Evolutionary conservation across 2,888 invertebrate genomes (phyloP).

Genomic region (Monopis laevigella): DNA sequence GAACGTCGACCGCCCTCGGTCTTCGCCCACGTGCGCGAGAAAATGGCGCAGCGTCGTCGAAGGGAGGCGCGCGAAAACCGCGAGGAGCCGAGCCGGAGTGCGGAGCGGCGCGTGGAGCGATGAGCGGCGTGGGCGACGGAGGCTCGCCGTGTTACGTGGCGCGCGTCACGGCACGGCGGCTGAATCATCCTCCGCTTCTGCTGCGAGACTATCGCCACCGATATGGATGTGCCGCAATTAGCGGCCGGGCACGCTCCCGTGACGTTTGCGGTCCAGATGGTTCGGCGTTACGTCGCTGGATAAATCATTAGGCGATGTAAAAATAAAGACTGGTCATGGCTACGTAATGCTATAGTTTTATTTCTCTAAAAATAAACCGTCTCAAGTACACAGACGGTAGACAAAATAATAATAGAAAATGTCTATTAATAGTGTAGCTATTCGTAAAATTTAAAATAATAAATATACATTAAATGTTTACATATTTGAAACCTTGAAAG

Average conservation of each 20-base stretch:
- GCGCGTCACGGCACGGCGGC: slow-evolving; percentile 23
- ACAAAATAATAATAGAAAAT: too few relatives aligned
- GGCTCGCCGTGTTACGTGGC: slow-evolving; percentile 41
- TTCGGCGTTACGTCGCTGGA: slow-evolving; percentile 46
- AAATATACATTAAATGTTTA: too few relatives aligned
- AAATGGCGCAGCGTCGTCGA: slow-evolving; percentile 59
- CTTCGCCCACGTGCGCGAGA: slow-evolving; percentile 56
- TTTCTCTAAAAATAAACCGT: too few relatives aligned
- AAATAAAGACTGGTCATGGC: slow-evolving; percentile 45
- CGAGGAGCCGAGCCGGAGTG: slow-evolving; percentile 54
- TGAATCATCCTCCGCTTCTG: slow-evolving; percentile 52
- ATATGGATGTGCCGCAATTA: slow-evolving; percentile 62
- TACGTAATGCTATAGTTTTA: slow-evolving; percentile 37
- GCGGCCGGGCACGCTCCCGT: slow-evolving; percentile 47
- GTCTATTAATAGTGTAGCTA: too few relatives aligned
- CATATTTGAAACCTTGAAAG: too few relatives aligned
- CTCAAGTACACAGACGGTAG: too few relatives aligned
- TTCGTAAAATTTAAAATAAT: too few relatives aligned
- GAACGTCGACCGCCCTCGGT: slow-evolving; percentile 45
- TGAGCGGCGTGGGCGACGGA: slow-evolving; percentile 45
- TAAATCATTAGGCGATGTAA: slow-evolving; percentile 47
- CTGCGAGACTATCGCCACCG: slow-evolving; percentile 35
- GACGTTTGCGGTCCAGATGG: slow-evolving; percentile 51
- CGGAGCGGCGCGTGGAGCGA: slow-evolving; percentile 27
- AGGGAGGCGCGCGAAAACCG: slow-evolving; percentile 63